A percentile compares a stretch with the other conserved stretches of the same genome.
phyloP scores from a whole-genome alignment of 2,113 vertebrate genomes.

The Crotalus helleri region DNA sequence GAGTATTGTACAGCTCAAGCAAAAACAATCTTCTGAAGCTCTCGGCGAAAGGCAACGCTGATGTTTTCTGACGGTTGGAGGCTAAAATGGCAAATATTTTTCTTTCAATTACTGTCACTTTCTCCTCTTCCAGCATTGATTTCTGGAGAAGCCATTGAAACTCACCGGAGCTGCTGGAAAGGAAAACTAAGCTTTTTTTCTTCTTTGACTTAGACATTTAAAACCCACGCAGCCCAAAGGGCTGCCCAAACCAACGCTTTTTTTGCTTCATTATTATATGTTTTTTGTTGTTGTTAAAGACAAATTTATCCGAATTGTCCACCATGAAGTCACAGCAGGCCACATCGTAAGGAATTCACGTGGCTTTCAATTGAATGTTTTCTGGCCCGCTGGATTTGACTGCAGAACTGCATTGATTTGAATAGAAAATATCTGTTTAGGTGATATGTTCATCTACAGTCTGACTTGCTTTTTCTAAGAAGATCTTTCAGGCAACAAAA shows the following conservation, averaged over 20 bases:
- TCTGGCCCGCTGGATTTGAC: neutral
- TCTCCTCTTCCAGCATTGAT: neutral
- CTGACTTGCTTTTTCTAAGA: constrained; percentile 29
- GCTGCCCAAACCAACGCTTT: neutral
- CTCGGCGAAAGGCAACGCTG: neutral
- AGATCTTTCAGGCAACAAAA: neutral
- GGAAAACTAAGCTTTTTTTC: too few species aligned
- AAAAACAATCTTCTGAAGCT: neutral
- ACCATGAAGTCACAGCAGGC: neutral
- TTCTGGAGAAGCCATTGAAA: neutral
- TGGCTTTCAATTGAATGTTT: neutral
- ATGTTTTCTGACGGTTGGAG: neutral
- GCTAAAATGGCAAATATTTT: neutral
- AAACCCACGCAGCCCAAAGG: neutral
- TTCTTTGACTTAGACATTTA: neutral
- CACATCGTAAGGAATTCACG: neutral
- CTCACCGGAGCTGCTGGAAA: neutral
- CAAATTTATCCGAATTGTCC: neutral
- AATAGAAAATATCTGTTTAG: neutral
- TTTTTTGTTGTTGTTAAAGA: neutral
- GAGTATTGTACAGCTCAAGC: neutral
- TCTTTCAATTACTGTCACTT: neutral
- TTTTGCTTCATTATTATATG: neutral
- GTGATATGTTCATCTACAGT: neutral
- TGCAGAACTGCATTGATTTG: neutral